Base-by-base conservation (phyloP, 2,888 invertebrate species). In the Volucella bombylans region DNA sequence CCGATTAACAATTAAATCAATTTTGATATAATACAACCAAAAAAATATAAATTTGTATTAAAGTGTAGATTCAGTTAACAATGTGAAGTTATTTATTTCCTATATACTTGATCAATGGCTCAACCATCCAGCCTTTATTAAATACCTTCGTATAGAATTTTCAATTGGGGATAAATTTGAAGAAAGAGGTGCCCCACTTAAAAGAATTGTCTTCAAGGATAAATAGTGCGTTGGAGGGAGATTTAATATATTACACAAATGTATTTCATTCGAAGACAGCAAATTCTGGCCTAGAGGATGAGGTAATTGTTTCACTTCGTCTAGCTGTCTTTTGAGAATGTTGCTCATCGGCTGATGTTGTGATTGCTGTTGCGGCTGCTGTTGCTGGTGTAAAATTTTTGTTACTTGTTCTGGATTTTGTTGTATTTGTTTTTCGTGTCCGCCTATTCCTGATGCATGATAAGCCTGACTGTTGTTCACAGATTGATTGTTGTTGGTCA, bases 211-310 rank as follows among this genome's bases (percentile, higher is more conserved):
- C 92, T 98, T 98, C 91, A 97, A 93, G 4, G 97, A 96, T 88
- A 97, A 94, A 93, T 97, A 98, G 91, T 96, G 96, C 78, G 96
- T 95, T 86, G 97, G 96, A 88, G 96, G 95, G 90, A 98, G 93
- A 90, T 96, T 95, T 89, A 97, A 93, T 78, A 94, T 92, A 69
- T 94, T 93, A 92, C 97, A 97, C 86, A 97, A 92, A 95, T 95
- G 94, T 91, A 94, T 93, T 92, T 95, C 95, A 89, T 94, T 94
- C 91, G 92, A 93, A 88, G 93, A 94, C 89, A 95, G 93, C 90
- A 95, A 93, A 91, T 93, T 94, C 92, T 90, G 92, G 86, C 92
- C 92, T 52, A 91, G 88, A n/a, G 91, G 90, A 74, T 90, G 89
- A 12, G 88, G 87, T 64, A 91, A 81, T 65, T 89, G 88, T 77